Evolutionary conservation across 2,888 invertebrate genomes (phyloP).

Genomic region (Criorhina ranunculi): DNA sequence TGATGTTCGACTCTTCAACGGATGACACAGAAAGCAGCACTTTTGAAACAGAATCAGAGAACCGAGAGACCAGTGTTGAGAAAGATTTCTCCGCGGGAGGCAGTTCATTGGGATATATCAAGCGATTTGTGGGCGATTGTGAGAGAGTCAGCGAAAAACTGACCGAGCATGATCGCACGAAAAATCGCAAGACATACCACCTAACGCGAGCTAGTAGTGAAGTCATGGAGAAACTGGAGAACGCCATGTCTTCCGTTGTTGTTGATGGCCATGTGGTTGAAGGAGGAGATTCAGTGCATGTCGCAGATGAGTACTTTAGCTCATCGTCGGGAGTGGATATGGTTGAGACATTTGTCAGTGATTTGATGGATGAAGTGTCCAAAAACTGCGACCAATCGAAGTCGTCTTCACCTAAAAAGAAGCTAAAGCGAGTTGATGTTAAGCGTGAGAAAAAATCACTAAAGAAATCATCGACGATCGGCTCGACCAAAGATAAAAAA

Average conservation of each 20-base stretch:
- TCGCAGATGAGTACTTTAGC: conserved; percentile 89
- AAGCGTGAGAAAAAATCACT: conserved; percentile 78
- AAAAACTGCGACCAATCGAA: conserved; percentile 79
- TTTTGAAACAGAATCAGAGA: conserved; percentile 83
- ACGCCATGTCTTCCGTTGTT: conserved; percentile 74
- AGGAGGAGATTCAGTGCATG: conserved; percentile 85
- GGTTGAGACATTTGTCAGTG: conserved; percentile 86
- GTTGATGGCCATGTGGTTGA: conserved; percentile 74
- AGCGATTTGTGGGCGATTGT: conserved; percentile 83
- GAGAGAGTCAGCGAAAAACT: conserved; percentile 83
- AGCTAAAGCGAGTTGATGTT: conserved; percentile 71
- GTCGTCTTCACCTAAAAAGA: conserved; percentile 77
- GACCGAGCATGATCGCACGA: conserved; percentile 83
- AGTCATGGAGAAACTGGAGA: conserved; percentile 77
- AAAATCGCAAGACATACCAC: conserved; percentile 84
- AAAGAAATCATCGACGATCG: conserved; percentile 65
- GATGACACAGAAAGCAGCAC: conserved; percentile 84
- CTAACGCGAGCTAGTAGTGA: conserved; percentile 80
- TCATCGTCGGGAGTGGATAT: conserved; percentile 83
- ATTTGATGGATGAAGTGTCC: conserved; percentile 86
- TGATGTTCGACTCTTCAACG: conserved; percentile 74
- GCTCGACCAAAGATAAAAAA: conserved; percentile 80
- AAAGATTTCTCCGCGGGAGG: conserved; percentile 78
- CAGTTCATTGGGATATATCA: conserved; percentile 79
- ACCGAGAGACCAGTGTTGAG: conserved; percentile 83